Evolutionary conservation across 2,797 vertebrate genomes (phyloP).

Genomic region (Acridotheres tristis): DNA sequence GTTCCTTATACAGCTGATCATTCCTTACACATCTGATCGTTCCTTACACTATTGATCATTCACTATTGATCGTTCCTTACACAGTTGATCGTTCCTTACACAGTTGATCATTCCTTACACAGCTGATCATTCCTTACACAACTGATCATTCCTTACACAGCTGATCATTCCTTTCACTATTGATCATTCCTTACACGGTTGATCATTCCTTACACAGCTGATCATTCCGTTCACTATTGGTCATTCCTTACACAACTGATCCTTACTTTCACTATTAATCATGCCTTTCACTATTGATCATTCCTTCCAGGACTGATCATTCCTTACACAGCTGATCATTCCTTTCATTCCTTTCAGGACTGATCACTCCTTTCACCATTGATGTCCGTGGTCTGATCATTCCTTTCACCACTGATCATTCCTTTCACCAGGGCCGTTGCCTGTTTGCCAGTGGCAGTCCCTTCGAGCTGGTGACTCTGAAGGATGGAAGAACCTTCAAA

Average conservation of each 20-base stretch:
- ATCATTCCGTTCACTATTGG: too few relatives aligned
- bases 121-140: too few relatives aligned
- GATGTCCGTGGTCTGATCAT: not conserved
- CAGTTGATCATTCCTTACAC: too few relatives aligned
- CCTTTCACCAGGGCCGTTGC: slow-evolving; percentile 84
- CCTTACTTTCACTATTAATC: not conserved
- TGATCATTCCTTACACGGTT: too few relatives aligned
- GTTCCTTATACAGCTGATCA: not conserved
- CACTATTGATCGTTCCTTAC: too few relatives aligned
- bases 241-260: not conserved
- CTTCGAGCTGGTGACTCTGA: slow-evolving; percentile 87
- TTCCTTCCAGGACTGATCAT: too few relatives aligned
- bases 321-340: too few relatives aligned
- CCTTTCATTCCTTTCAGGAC: too few relatives aligned
- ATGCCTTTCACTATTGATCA: too few relatives aligned
- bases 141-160: too few relatives aligned
- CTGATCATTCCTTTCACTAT: not conserved
- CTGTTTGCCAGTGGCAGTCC: slow-evolving; percentile 97
- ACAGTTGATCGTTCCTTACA: accelerated
- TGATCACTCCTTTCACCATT: not conserved
- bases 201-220: too few relatives aligned
- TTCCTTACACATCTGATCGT: not conserved
- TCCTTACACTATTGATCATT: too few relatives aligned
- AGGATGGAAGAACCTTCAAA: slow-evolving; percentile 84
- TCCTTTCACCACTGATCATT: not conserved